A percentile compares a stretch with the other conserved stretches of the same genome.
Evolutionary conservation across 2,113 vertebrate species (phyloP).

Genomic region (Vanacampus margaritifer): DNA sequence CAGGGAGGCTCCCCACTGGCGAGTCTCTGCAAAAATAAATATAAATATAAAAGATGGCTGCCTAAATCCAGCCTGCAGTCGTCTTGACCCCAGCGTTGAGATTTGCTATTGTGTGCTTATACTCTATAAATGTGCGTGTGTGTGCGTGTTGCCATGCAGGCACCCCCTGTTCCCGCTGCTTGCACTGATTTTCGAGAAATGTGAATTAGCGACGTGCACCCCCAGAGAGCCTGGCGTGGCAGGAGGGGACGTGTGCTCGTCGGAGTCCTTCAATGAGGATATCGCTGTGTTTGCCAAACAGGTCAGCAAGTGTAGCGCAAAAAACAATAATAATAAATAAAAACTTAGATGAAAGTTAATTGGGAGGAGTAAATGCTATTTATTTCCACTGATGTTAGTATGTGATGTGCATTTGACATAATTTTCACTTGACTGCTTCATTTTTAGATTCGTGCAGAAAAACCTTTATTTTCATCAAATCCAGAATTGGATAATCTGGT

Average conservation of each 20-base stretch:
- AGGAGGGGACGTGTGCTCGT: constrained; percentile 98
- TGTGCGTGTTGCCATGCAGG: constrained; percentile 82
- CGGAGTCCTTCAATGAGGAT: constrained; percentile 99
- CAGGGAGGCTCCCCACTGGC: constrained; percentile 56
- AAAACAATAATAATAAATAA: not conserved
- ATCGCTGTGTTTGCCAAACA: constrained; percentile 99
- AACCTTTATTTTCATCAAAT: constrained; percentile 99
- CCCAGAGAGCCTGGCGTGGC: constrained; percentile 98
- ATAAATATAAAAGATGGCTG: constrained; percentile 38
- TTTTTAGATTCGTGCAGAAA: constrained; percentile 98
- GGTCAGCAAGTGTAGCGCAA: constrained; percentile 80
- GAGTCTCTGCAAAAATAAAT: constrained; percentile 33
- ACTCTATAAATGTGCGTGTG: not conserved
- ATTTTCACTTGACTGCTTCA: constrained; percentile 31
- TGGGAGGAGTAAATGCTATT: too few species aligned
- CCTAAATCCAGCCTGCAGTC: constrained; percentile 60
- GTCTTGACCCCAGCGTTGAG: constrained; percentile 65
- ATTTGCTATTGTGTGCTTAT: constrained; percentile 80
- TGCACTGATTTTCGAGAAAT: constrained; percentile 99
- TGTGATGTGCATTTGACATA: not conserved
- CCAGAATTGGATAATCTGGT: constrained; percentile 99
- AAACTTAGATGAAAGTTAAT: not conserved
- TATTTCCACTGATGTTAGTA: too few species aligned
- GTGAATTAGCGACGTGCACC: constrained; percentile 99
- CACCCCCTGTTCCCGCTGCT: constrained; percentile 98